A percentile compares a stretch with the other conserved stretches of the same genome.
These are phyloP conservation scores for Scartelaos histophorus DNA, from an alignment of 2,113 vertebrate genomes.

Conservation along the genomic window DNA sequence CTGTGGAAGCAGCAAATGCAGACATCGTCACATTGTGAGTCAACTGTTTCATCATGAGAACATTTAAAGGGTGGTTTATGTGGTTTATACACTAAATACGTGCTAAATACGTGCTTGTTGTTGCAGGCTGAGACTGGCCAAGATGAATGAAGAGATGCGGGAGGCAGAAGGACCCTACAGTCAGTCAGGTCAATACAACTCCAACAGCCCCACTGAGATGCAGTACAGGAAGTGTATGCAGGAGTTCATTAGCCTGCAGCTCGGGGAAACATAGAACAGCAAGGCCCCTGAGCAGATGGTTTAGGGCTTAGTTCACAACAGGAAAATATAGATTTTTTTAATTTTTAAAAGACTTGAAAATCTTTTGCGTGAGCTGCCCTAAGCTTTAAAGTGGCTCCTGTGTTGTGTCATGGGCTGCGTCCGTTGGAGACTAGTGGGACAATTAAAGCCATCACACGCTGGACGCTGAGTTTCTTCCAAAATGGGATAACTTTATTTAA, in stretches of 20 bases:
- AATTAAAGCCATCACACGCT: constrained; percentile 23
- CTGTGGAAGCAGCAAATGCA: constrained; percentile 95
- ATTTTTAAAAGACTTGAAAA: background rate
- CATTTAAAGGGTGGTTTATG: constrained; percentile 25
- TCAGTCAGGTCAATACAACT: constrained; percentile 97
- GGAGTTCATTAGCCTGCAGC: constrained; percentile 94
- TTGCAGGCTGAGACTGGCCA: constrained; percentile 89
- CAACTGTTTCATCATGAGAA: background rate
- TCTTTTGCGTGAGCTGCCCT: constrained; percentile 21
- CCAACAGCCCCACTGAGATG: constrained; percentile 93
- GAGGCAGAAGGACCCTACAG: constrained; percentile 96
- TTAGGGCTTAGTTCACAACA: constrained; percentile 20
- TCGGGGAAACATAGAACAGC: constrained; percentile 80
- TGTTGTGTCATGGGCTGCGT: background rate
- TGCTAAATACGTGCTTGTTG: background rate
- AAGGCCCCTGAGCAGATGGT: background rate
- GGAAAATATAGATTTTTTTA: background rate
- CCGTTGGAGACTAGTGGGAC: constrained; percentile 23
- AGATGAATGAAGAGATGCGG: constrained; percentile 99
- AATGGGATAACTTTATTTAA: constrained; percentile 39
- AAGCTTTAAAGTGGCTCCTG: constrained; percentile 21
- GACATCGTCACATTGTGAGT: constrained; percentile 97
- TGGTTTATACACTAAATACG: constrained; percentile 3
- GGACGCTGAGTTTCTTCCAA: constrained; percentile 37
- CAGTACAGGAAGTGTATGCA: constrained; percentile 96